These are phyloP conservation scores for Lasioglossum albipes DNA, from an alignment of 1,140 invertebrate genomes.

Conservation along the genomic window DNA sequence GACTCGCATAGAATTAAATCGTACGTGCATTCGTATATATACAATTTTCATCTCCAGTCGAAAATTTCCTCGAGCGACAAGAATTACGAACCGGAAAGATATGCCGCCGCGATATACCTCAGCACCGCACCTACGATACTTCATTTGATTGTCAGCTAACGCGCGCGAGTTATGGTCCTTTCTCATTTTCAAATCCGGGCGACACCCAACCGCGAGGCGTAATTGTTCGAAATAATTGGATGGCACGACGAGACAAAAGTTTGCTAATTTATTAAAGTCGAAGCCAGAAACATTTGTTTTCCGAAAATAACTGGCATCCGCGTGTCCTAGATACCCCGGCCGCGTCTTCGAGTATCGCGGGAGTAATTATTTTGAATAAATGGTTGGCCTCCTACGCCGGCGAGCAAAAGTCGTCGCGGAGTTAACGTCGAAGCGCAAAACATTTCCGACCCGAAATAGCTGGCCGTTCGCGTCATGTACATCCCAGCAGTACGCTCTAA, in stretches of 20 bases:
- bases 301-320: conserved; percentile 46
- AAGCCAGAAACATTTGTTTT: conserved; percentile 51
- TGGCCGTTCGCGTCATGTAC: conserved; percentile 43
- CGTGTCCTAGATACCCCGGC: conserved; percentile 51
- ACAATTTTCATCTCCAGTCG: neutral
- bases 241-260: conserved; percentile 31
- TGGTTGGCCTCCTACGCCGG: conserved; percentile 56
- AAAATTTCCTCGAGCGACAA: conserved; percentile 15
- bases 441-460: conserved; percentile 60
- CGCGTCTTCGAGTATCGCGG: conserved; percentile 49
- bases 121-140: conserved; percentile 14
- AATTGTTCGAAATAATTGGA: conserved; percentile 17
- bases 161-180: conserved; percentile 11
- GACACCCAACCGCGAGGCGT: neutral
- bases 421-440: conserved; percentile 56
- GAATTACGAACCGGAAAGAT: conserved; percentile 8
- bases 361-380: conserved; percentile 62
- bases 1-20: conserved; percentile 12
- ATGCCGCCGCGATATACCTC: neutral
- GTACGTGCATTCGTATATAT: neutral
- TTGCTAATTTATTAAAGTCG: conserved; percentile 56
- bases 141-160: conserved; percentile 1
- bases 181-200: neutral
- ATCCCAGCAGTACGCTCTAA: conserved; percentile 21
- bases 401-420: conserved; percentile 41